Base-by-base conservation (phyloP, 2,797 vertebrate genomes). In the Sardinella longiceps region DNA sequence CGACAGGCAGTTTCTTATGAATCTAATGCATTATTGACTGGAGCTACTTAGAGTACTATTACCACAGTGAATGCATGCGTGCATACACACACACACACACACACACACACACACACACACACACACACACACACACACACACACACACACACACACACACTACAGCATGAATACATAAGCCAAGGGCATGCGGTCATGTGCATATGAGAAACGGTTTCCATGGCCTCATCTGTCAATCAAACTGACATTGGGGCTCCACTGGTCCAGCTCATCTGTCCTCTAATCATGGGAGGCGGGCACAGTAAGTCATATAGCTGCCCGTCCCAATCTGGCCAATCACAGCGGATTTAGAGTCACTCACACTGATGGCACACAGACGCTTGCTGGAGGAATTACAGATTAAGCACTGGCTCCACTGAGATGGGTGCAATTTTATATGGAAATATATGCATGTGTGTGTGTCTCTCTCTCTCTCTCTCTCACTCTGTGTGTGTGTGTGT, bases 21-120 rank as follows among this genome's bases (percentile, higher is more conserved):
- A 70, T 70, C 25, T 70, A 70, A 33, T 70, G 63, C 63, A 37
- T 70, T 70, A 70, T 70, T 70, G 63, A 70, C 63, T 5, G 14
- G 63, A 12, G 14, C 28, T 33, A 30, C 63, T 37, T 30, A 70
- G 25, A 70, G 30, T 0, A 70, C 63, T 33, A 70, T 70, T 37
- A 70, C 25, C 63, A 70, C 63, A 70, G 3, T 14, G 30, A 70
- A 70, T 28, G 28, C 30, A 12, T 3, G 25, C 25, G 2, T 3
- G 25, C 12, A 11, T 11, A 4, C 60, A 63, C 25, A 33, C 0
- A 4, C 28, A 15, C 63, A 66, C 25, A 30, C 60, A 66, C 9
- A 6, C n/a, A 63, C 58, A 63, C 58, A 63, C 60, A 66, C 60
- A 66, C 60, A 66, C 56, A 25, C 7, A 30, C 28, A 66, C n/a